Evolutionary conservation across 2,113 vertebrate genomes (phyloP).

Genomic region (Prionailurus bengalensis): DNA sequence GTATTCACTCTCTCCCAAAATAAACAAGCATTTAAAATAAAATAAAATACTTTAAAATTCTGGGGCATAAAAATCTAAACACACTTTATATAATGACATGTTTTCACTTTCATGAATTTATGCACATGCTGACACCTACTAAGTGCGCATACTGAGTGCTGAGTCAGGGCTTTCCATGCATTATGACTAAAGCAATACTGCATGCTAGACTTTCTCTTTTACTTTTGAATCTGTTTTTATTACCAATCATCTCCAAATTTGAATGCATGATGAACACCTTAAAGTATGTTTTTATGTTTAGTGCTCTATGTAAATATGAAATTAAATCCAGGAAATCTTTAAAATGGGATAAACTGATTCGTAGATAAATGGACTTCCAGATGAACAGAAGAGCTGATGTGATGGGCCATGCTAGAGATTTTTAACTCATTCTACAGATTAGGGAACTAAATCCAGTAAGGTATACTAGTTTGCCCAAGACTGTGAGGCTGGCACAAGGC

Average conservation of each 20-base stretch:
- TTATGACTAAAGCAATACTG: neutral
- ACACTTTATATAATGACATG: neutral
- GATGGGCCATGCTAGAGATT: neutral
- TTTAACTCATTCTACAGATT: neutral
- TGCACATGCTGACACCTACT: neutral
- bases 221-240: conserved; percentile 33
- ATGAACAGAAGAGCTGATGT: neutral
- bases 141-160: neutral
- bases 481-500: neutral
- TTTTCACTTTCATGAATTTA: neutral
- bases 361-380: neutral
- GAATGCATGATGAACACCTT: neutral
- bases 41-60: neutral
- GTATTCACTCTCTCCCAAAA: no score
- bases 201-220: neutral
- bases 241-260: conserved; percentile 10
- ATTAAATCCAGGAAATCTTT: conserved; percentile 28
- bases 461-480: neutral
- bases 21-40: no score
- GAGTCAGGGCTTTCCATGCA: neutral
- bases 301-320: conserved; percentile 49
- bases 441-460: neutral
- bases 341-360: conserved; percentile 8
- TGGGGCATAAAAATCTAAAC: neutral
- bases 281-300: neutral